phyloP scores from a whole-genome alignment of 2,113 vertebrate genomes.

The Todiramphus chloris region DNA sequence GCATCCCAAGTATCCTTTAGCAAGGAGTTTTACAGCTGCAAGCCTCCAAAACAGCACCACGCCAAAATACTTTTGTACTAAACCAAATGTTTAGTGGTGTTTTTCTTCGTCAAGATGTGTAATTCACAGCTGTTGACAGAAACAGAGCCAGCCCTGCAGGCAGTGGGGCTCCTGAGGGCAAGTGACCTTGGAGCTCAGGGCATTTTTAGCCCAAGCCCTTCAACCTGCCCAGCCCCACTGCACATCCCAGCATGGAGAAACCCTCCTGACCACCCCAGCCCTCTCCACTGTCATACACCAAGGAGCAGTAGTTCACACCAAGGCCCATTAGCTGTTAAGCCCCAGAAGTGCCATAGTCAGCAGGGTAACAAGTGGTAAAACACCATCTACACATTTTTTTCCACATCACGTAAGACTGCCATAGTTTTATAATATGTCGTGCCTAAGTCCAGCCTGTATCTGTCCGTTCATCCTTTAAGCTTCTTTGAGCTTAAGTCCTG shows the following conservation, averaged over 20 bases:
- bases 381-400: not conserved
- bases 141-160: not conserved
- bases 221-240: not conserved
- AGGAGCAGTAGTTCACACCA: not conserved
- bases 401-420: not conserved
- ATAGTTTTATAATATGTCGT: not conserved
- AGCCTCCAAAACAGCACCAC: not conserved
- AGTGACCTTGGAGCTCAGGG: not conserved
- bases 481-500: not conserved
- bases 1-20: not conserved
- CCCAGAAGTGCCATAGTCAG: not conserved
- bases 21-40: not conserved
- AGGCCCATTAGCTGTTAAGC: not conserved
- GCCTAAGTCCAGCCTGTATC: not conserved
- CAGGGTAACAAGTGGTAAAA: not conserved
- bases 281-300: too few species aligned
- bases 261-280: not conserved
- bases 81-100: not conserved
- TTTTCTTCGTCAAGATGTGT: not conserved
- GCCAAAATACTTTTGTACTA: not conserved
- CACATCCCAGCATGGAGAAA: not conserved
- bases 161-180: not conserved
- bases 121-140: not conserved
- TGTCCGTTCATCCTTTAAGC: slow-evolving; percentile 2
- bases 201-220: not conserved